Evolutionary conservation across 2,113 vertebrate genomes (phyloP).

Genomic region (Ceyx margarethae): DNA sequence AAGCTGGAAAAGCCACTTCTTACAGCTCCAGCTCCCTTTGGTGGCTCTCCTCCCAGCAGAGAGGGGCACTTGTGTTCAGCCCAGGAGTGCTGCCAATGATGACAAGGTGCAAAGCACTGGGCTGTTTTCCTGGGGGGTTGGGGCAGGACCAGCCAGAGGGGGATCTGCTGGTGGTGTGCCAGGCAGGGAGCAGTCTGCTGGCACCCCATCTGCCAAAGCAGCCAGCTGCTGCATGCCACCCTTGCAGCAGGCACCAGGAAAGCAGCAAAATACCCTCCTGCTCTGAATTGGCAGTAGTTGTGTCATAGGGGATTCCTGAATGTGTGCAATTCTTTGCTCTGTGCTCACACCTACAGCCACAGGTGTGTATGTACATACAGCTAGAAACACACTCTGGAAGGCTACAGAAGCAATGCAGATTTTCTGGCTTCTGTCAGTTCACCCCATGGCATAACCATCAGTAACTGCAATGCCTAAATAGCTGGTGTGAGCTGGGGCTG

Average conservation of each 20-base stretch:
- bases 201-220: background rate
- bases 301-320: background rate
- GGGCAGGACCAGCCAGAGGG: background rate
- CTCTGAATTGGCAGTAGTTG: background rate
- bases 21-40: background rate
- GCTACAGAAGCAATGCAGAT: background rate
- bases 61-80: background rate
- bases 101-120: background rate
- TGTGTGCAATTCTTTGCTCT: background rate
- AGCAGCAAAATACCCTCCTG: background rate
- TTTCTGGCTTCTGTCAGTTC: background rate
- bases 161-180: background rate
- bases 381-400: background rate
- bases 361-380: fast-evolving
- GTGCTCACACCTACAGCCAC: fast-evolving
- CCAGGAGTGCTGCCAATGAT: background rate
- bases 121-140: background rate
- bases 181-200: background rate
- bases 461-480: background rate
- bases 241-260: fast-evolving
- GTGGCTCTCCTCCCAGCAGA: constrained; percentile 20
- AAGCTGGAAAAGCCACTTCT: constrained; percentile 38
- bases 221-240: background rate
- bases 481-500: background rate
- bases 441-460: background rate